Base-by-base conservation (phyloP, 2,113 vertebrate species). In the Baryphthengus martii region DNA sequence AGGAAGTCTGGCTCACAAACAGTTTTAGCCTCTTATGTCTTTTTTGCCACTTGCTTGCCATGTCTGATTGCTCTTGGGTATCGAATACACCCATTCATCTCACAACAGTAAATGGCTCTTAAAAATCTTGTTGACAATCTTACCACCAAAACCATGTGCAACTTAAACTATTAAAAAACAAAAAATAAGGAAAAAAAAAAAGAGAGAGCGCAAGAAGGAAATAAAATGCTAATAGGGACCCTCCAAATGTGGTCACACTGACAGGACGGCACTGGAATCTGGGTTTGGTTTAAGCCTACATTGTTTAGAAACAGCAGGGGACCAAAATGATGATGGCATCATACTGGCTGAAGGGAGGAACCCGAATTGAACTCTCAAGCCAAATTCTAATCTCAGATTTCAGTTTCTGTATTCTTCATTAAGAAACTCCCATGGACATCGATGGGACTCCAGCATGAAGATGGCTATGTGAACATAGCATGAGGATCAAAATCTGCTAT, bases 281-380 rank as follows among this genome's bases (percentile, higher is more conserved):
- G 96, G 52, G 80, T 79, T 95, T 94, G 85, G 68, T 96, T 94
- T 92, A 81, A 92, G 93, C 86, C 56, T 78, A 78, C 80, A 95
- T 96, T 96, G 96, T 95, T 92, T 87, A 58, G 87, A 93, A 97
- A 73, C 93, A 92, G 85, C 90, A 85, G 95, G 93, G 62, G 66
- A 65, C 52, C 62, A 55, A 93, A 90, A 96, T 31, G 95, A 90
- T 92, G 93, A 96, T 95, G 94, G 92, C 88, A 93, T 95, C 95
- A 94, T 49, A 94, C 70, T 93, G 81, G 49, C 78, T 87, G 78
- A 91, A 91, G 72, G 81, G 63, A 85, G 63, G 71, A 91, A 90
- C 89, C 90, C 71, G 91, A 94, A 83, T 47, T 96, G 93, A 95
- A 95, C 91, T 97, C 79, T 71, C 40, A 66, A 67, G 89, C 91